Evolutionary conservation across 2,888 invertebrate species (phyloP).

Genomic region (Blomia tropicalis): DNA sequence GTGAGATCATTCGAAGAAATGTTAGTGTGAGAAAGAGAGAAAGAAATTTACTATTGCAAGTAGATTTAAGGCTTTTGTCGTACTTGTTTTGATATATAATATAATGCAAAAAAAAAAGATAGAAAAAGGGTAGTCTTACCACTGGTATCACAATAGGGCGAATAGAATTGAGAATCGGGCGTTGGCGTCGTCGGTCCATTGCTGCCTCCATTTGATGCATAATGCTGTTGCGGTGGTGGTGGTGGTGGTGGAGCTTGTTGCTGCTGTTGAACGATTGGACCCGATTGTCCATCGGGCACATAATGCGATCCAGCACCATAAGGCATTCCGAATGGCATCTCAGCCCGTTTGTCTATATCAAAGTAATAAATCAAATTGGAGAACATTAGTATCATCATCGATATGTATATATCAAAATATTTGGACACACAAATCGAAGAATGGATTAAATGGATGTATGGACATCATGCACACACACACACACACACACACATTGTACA

Average conservation of each 20-base stretch:
- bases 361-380: too few relatives aligned
- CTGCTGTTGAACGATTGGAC: neutral
- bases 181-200: neutral
- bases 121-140: constrained; percentile 1
- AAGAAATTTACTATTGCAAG: too few relatives aligned
- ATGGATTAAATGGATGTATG: too few relatives aligned
- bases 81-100: neutral
- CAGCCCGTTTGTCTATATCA: constrained; percentile 19
- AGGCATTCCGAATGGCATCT: constrained; percentile 23
- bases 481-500: too few relatives aligned
- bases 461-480: too few relatives aligned
- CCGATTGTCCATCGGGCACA: neutral
- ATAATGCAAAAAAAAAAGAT: neutral
- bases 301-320: constrained; percentile 13
- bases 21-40: too few relatives aligned
- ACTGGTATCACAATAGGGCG: constrained; percentile 14
- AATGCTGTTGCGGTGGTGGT: neutral
- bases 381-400: too few relatives aligned
- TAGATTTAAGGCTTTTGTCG: too few relatives aligned
- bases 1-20: too few relatives aligned
- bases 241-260: neutral
- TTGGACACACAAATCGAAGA: too few relatives aligned
- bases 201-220: neutral
- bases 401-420: too few relatives aligned
- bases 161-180: constrained; percentile 7